Evolutionary conservation across 2,888 invertebrate species (phyloP).

Genomic region (Xanthorhoe designata): DNA sequence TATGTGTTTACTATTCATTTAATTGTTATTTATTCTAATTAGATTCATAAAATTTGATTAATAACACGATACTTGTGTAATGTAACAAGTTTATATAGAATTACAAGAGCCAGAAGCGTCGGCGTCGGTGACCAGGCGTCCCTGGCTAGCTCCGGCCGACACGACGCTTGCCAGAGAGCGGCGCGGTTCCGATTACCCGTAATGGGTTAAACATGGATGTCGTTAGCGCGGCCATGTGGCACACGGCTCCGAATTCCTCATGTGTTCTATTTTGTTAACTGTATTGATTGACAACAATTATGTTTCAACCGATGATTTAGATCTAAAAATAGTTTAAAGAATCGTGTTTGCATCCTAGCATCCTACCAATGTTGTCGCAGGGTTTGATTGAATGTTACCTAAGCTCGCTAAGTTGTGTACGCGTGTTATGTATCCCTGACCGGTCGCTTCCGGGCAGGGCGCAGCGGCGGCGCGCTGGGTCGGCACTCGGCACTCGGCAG

Average conservation of each 20-base stretch:
- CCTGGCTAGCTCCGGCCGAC: background rate
- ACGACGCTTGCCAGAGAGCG: background rate
- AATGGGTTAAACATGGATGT: slow-evolving; percentile 37
- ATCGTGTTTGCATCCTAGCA: background rate
- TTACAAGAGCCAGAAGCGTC: slow-evolving; percentile 5
- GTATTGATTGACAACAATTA: background rate
- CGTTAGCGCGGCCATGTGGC: slow-evolving; percentile 21
- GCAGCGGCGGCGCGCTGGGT: slow-evolving; percentile 4
- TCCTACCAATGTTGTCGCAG: background rate
- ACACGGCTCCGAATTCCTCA: background rate
- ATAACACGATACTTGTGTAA: background rate
- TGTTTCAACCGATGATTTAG: background rate
- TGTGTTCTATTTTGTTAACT: background rate
- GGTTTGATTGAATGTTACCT: background rate
- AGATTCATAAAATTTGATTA: background rate
- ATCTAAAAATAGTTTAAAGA: background rate
- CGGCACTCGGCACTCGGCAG: background rate
- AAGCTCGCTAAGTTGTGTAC: background rate
- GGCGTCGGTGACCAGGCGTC: background rate
- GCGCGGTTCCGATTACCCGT: slow-evolving; percentile 44
- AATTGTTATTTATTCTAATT: background rate
- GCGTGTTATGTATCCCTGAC: background rate
- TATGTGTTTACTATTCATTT: no score
- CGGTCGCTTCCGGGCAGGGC: slow-evolving; percentile 8
- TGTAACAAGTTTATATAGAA: background rate